phyloP scores from a whole-genome alignment of 2,113 vertebrate genomes.

The Marcusenius ussheri region DNA sequence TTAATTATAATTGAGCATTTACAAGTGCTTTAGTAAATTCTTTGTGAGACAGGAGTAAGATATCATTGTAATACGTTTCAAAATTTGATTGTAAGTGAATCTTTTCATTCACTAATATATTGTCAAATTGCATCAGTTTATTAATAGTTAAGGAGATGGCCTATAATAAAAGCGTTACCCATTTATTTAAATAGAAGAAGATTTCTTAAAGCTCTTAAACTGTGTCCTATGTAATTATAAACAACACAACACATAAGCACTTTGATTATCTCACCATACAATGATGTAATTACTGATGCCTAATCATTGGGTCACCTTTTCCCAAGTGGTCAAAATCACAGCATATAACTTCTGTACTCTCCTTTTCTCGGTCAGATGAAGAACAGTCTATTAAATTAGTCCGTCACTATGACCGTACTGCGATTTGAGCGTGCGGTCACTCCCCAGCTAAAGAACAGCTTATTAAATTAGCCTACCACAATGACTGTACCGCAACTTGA shows the following conservation, averaged over 20 bases:
- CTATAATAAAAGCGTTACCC: background rate
- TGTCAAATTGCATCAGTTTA: background rate
- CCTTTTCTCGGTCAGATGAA: background rate
- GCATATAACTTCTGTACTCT: background rate
- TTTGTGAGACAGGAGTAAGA: background rate
- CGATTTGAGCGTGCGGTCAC: background rate
- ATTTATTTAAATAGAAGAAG: background rate
- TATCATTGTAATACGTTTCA: background rate
- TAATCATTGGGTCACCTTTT: background rate
- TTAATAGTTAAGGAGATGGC: background rate
- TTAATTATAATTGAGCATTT: background rate
- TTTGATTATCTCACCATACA: background rate
- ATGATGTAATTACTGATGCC: constrained; percentile 9
- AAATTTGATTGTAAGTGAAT: background rate
- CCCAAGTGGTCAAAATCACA: background rate
- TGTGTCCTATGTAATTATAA: background rate
- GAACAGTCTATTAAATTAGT: background rate
- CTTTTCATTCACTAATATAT: background rate
- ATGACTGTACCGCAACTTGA: background rate
- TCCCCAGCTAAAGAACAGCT: background rate
- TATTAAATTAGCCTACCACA: background rate
- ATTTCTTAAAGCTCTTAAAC: constrained; percentile 20
- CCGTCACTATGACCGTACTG: background rate
- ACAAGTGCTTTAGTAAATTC: background rate
- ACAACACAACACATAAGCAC: background rate